Evolutionary conservation across 2,888 invertebrate species (phyloP).

Genomic region (Diabrotica balteata): DNA sequence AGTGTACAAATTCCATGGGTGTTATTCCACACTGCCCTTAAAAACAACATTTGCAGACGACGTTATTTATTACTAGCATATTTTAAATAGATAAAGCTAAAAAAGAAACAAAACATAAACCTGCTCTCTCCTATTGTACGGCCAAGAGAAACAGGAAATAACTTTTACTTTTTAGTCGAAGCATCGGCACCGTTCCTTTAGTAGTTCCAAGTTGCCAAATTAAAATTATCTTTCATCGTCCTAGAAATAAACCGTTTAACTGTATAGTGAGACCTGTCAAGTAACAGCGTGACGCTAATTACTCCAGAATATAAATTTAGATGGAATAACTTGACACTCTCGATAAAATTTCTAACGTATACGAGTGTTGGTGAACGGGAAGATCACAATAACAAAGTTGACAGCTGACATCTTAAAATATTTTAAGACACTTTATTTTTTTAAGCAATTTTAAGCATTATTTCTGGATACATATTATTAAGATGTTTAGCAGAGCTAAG

Average conservation of each 20-base stretch:
- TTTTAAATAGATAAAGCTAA: neutral
- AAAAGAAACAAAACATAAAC: neutral
- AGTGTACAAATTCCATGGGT: too few relatives aligned
- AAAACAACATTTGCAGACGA: too few relatives aligned
- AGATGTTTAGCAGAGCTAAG: too few relatives aligned
- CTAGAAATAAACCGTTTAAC: slow-evolving; percentile 52
- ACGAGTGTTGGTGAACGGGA: neutral
- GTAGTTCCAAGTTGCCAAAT: slow-evolving; percentile 50
- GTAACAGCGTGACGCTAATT: slow-evolving; percentile 53
- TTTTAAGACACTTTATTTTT: too few relatives aligned
- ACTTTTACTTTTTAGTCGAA: slow-evolving; percentile 38
- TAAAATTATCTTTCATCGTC: slow-evolving; percentile 53
- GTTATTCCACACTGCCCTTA: too few relatives aligned
- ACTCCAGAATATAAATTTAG: slow-evolving; percentile 44
- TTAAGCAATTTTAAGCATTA: too few relatives aligned
- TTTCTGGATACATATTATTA: too few relatives aligned
- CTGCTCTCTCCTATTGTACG: slow-evolving; percentile 7
- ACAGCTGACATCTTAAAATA: too few relatives aligned
- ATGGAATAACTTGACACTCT: slow-evolving; percentile 38
- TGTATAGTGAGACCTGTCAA: slow-evolving; percentile 52
- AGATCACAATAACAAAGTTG: too few relatives aligned
- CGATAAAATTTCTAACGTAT: slow-evolving; percentile 41
- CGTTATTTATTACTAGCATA: too few relatives aligned
- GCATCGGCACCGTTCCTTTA: slow-evolving; percentile 30
- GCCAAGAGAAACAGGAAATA: slow-evolving; percentile 42